phyloP scores from a whole-genome alignment of 2,797 vertebrate species.

The Muraenolepis orangiensis region DNA sequence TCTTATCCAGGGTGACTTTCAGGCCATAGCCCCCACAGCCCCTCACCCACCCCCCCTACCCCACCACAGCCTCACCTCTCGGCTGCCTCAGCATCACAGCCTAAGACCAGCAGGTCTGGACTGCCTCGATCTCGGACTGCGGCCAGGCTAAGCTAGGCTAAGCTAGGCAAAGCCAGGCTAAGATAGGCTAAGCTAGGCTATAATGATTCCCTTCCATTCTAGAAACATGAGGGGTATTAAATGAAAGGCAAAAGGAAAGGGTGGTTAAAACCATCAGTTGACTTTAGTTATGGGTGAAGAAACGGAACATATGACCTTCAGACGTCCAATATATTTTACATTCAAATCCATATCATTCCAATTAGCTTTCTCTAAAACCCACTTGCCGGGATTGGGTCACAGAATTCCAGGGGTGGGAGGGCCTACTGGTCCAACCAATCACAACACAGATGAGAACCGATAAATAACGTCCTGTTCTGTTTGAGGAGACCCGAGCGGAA shows the following conservation, averaged over 20 bases:
- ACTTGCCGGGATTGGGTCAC: not conserved
- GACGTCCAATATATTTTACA: too few relatives aligned
- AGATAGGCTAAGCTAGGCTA: not conserved
- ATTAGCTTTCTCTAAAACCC: not conserved
- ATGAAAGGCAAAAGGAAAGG: too few relatives aligned
- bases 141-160: not conserved
- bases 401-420: not conserved
- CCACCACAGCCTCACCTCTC: too few relatives aligned
- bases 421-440: not conserved
- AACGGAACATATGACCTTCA: too few relatives aligned
- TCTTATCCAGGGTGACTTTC: not conserved
- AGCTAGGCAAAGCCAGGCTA: not conserved
- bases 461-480: not conserved
- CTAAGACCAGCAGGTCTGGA: not conserved
- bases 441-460: not conserved
- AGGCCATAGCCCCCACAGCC: not conserved
- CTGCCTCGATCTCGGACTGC: not conserved
- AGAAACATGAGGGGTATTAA: not conserved
- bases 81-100: not conserved
- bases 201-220: not conserved
- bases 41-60: not conserved
- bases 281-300: too few relatives aligned
- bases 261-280: too few relatives aligned
- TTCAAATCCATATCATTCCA: not conserved
- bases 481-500: not conserved